These are phyloP conservation scores for Drosophila merina DNA, from an alignment of 2,888 invertebrate genomes.

Conservation along the genomic window DNA sequence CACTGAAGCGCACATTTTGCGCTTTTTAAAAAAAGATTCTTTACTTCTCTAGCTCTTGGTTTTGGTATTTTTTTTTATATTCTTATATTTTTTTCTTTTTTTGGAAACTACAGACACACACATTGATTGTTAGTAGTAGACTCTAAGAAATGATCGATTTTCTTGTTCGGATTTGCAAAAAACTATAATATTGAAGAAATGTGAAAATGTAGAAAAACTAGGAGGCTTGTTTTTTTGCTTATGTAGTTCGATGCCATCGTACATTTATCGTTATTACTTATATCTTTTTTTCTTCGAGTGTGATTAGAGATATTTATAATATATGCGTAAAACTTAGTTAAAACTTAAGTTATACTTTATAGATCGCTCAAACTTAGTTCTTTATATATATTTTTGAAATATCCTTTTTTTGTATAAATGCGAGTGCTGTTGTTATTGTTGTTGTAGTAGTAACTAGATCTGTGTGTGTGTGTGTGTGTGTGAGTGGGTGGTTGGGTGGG, in stretches of 20 bases:
- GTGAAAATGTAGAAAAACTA: constrained; percentile 32
- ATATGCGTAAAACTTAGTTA: constrained; percentile 33
- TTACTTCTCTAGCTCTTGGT: constrained; percentile 10
- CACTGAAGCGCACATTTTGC: constrained; percentile 30
- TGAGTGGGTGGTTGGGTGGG: constrained; percentile 6
- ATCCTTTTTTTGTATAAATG: constrained; percentile 51
- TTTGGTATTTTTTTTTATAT: constrained; percentile 1
- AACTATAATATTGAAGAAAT: constrained; percentile 15
- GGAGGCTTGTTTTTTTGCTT: constrained; percentile 12
- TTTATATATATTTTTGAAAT: constrained; percentile 15
- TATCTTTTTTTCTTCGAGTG: constrained; percentile 7
- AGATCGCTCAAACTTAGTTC: constrained; percentile 14
- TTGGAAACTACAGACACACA: constrained; percentile 65
- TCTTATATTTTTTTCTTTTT: constrained; percentile 6
- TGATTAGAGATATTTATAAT: constrained; percentile 20
- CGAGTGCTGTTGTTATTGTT: constrained; percentile 69
- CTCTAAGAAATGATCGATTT: constrained; percentile 43
- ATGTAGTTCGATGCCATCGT: constrained; percentile 14
- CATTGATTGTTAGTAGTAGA: constrained; percentile 62
- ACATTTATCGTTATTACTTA: constrained; percentile 1
- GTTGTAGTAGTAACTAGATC: constrained; percentile 14
- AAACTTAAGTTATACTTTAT: constrained; percentile 10
- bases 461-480: constrained; percentile 14
- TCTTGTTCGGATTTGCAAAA: constrained; percentile 13
- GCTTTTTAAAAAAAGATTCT: constrained; percentile 24